Percentiles rank a stretch among this genome's conserved stretches.
phyloP scores from a whole-genome alignment of 2,113 vertebrate genomes.

The Tetraodon nigroviridis region DNA sequence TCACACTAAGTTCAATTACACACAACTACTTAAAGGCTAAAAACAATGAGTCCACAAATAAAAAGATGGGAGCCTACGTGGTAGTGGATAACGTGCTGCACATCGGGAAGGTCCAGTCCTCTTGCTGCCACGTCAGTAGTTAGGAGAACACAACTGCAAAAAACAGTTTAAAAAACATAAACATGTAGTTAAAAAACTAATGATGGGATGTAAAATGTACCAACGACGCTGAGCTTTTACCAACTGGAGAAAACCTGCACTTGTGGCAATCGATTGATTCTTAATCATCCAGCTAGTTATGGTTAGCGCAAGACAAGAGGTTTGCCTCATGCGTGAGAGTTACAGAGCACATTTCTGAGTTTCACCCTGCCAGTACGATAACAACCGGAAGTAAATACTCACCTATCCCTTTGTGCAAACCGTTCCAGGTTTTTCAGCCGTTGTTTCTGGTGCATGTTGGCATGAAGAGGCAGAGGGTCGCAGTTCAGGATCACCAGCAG shows the following conservation, averaged over 20 bases:
- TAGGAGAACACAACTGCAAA: slow-evolving; percentile 84
- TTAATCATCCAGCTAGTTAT: too few species aligned
- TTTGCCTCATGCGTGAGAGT: too few species aligned
- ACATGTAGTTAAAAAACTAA: not conserved
- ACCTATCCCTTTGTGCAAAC: slow-evolving; percentile 89
- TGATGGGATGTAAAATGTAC: too few species aligned
- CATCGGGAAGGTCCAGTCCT: slow-evolving; percentile 92
- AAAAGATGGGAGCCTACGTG: slow-evolving; percentile 74
- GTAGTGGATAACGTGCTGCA: slow-evolving; percentile 96
- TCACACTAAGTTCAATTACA: not conserved
- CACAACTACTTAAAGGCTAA: too few species aligned
- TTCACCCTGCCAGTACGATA: too few species aligned
- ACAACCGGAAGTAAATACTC: slow-evolving; percentile 26
- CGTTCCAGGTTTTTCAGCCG: slow-evolving; percentile 93
- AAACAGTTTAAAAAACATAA: not conserved
- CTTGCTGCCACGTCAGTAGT: slow-evolving; percentile 96
- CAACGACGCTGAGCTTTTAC: too few species aligned
- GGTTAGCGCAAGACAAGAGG: too few species aligned
- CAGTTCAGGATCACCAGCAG: slow-evolving; percentile 87
- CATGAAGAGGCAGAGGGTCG: slow-evolving; percentile 85
- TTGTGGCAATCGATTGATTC: too few species aligned
- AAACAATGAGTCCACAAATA: not conserved
- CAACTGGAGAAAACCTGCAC: too few species aligned
- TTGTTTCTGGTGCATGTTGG: slow-evolving; percentile 99
- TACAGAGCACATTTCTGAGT: too few species aligned